These are phyloP conservation scores for Drosophila pseudoananassae DNA, from an alignment of 1,140 invertebrate species.

Conservation along the genomic window DNA sequence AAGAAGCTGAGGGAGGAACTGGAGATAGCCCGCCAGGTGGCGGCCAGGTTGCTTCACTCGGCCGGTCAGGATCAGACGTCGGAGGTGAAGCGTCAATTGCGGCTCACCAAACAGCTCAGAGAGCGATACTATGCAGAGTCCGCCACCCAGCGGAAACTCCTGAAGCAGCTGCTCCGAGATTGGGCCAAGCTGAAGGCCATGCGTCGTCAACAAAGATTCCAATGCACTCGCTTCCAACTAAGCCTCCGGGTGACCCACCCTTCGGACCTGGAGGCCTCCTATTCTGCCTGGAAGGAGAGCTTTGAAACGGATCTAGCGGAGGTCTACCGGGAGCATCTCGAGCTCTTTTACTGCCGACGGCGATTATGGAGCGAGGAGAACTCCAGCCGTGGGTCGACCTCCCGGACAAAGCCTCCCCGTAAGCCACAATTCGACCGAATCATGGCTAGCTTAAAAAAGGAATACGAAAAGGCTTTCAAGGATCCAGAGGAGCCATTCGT, in stretches of 20 bases:
- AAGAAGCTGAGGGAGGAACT: conserved; percentile 75
- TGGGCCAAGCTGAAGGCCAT: conserved; percentile 84
- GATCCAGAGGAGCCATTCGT: conserved; percentile 85
- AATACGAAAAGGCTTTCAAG: conserved; percentile 83
- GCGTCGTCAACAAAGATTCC: conserved; percentile 71
- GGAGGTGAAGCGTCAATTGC: conserved; percentile 51
- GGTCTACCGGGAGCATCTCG: conserved; percentile 77
- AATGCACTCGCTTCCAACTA: conserved; percentile 80
- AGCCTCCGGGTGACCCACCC: conserved; percentile 71
- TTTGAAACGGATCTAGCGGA: conserved; percentile 82
- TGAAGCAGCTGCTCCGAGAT: conserved; percentile 71
- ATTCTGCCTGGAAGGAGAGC: conserved; percentile 55
- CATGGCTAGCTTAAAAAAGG: conserved; percentile 65
- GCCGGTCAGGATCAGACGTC: conserved; percentile 25
- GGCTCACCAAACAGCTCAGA: conserved; percentile 73
- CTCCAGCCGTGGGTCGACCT: neutral
- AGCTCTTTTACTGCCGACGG: conserved; percentile 69
- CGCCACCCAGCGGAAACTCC: conserved; percentile 61
- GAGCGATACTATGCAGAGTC: conserved; percentile 78
- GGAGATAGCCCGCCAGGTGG: conserved; percentile 73
- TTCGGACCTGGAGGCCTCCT: conserved; percentile 32
- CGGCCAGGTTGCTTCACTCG: conserved; percentile 47
- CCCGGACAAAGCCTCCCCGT: conserved; percentile 39
- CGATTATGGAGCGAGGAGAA: conserved; percentile 48
- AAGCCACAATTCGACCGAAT: conserved; percentile 78